These are phyloP conservation scores for Dermochelys coriacea DNA, from an alignment of 2,797 vertebrate species.

Conservation along the genomic window DNA sequence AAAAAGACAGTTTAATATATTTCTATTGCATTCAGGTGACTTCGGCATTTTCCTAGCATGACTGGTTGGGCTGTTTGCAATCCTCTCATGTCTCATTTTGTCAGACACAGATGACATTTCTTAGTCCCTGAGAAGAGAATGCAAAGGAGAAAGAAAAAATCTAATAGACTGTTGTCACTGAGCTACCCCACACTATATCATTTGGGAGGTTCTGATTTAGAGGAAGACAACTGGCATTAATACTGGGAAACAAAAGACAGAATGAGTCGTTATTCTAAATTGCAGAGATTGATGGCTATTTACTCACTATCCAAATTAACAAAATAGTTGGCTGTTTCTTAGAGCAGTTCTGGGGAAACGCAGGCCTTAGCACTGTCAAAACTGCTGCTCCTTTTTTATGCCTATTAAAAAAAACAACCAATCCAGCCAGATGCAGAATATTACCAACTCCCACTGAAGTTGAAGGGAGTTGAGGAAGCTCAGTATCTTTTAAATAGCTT, in stretches of 20 bases:
- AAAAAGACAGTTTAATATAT: slow-evolving; percentile 31
- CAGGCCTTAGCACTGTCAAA: not conserved
- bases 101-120: slow-evolving; percentile 12
- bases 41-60: slow-evolving; percentile 44
- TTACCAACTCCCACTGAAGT: not conserved
- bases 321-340: not conserved
- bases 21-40: slow-evolving; percentile 38
- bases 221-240: not conserved
- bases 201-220: slow-evolving; percentile 15
- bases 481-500: not conserved
- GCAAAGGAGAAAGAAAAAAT: slow-evolving; percentile 35
- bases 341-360: not conserved
- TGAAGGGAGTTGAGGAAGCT: no score
- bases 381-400: not conserved
- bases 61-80: slow-evolving; percentile 50
- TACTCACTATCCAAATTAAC: not conserved
- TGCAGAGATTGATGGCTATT: slow-evolving; percentile 1
- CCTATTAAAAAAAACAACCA: not conserved
- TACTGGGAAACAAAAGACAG: slow-evolving; percentile 13
- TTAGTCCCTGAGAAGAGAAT: slow-evolving; percentile 43
- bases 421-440: not conserved
- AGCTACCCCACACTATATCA: slow-evolving; percentile 1
- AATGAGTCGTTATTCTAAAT: not conserved
- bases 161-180: slow-evolving; percentile 18
- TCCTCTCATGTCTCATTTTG: slow-evolving; percentile 28